Evolutionary conservation across 1,140 invertebrate species (phyloP), one percentile per base, ranked within the genome.

Genomic region (Stegodyphus mimosarum): DNA sequence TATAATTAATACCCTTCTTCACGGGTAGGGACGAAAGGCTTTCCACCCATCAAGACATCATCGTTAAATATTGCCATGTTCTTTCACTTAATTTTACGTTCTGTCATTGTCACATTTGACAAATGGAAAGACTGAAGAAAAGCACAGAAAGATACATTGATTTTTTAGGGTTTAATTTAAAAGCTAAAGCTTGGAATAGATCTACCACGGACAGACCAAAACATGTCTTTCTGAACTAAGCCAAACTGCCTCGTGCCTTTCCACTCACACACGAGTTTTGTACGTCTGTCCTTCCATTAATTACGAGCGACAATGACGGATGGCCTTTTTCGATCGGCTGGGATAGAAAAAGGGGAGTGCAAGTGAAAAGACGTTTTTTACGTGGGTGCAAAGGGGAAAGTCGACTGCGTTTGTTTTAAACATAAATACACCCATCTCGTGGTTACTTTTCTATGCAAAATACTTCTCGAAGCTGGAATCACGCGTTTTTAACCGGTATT

Each of bases 291-390:
- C 76, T 4, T 53, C 64, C 76, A 78, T 78, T 78, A 78, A 78
- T 78, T 78, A 78, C 76, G 13, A 15, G 52, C 64, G 76, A 78
- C 76, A 69, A 33, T 69, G 76, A 78, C 51, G 64, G 76, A 78
- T 78, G 76, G 15, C 1, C 53, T 78, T 78, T 78, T 78, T 69
- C 66, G 64, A 78, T 78, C 51, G 66, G n/a, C 15, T 69, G 6
- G 18, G 66, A 78, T 18, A 48, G 9, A 55, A 50, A 18, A 10
- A 11, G 76, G 48, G 50, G 7, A 11, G 15, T 15, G 18, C 18
- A 18, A 15, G 63, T 50, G 55, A n/a, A n/a, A n/a, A n/a, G n/a
- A 60, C 9, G 15, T 11, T 60, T 60, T 9, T 9, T 60, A 11
- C 15, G 9, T 60, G 76, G 60, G 33, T 33, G 33, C 33, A 33